Evolutionary conservation across 1,140 invertebrate species (phyloP).

Genomic region (Drosophila kurseongensis): DNA sequence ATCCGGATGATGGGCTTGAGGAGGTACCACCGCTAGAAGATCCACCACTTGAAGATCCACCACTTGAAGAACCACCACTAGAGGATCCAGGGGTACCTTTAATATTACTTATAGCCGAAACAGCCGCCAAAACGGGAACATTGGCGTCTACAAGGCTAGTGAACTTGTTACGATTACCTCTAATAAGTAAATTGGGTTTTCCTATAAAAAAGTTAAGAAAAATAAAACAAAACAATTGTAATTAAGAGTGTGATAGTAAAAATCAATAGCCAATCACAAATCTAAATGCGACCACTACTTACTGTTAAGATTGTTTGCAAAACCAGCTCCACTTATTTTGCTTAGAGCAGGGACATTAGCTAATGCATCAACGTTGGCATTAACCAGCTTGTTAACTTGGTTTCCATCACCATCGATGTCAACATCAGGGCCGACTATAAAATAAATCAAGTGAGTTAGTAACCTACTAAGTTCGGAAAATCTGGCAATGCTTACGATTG

Average conservation of each 20-base stretch:
- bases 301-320: conserved; percentile 3
- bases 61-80: neutral
- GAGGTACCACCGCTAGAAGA: neutral
- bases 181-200: neutral
- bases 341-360: conserved; percentile 1
- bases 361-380: neutral
- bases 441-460: neutral
- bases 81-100: neutral
- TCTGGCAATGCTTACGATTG: conserved; percentile 7
- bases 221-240: neutral
- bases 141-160: neutral
- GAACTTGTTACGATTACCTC: conserved; percentile 1
- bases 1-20: neutral
- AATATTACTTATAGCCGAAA: neutral
- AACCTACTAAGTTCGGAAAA: neutral
- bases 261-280: neutral
- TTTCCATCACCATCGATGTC: conserved; percentile 5
- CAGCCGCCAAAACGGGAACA: conserved; percentile 4
- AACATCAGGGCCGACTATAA: conserved; percentile 4
- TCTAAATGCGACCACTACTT: neutral
- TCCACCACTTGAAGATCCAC: neutral
- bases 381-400: neutral
- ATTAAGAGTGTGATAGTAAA: neutral
- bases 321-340: neutral
- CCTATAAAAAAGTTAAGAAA: neutral